Percentiles rank a stretch among this genome's conserved stretches.
phyloP scores from a whole-genome alignment of 2,888 invertebrate genomes.

The Lasioglossum leucozonium region DNA sequence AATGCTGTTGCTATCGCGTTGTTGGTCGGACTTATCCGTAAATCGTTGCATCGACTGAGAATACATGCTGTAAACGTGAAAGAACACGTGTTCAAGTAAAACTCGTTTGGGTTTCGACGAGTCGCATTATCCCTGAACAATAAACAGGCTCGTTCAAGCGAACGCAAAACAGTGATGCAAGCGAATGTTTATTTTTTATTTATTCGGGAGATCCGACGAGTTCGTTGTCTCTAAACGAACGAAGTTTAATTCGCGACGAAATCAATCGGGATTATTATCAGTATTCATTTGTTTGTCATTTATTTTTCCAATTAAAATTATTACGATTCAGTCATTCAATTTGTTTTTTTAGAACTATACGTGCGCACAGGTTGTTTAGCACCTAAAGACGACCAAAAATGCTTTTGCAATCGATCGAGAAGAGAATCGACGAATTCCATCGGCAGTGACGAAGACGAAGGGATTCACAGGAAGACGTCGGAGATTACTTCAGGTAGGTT shows the following conservation, averaged over 20 bases:
- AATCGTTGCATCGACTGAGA: conserved; percentile 40
- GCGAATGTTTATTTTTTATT: conserved; percentile 40
- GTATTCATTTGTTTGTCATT: conserved; percentile 11
- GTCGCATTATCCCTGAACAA: conserved; percentile 33
- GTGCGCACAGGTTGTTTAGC: background rate
- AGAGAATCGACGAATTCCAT: background rate
- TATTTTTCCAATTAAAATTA: conserved; percentile 16
- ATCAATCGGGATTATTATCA: conserved; percentile 43
- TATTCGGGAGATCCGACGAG: conserved; percentile 41
- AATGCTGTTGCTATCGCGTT: conserved; percentile 12
- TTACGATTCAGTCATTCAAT: conserved; percentile 5
- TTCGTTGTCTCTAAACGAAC: too few species aligned
- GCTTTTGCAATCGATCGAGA: background rate
- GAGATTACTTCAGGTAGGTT: conserved; percentile 69
- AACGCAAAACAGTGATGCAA: background rate
- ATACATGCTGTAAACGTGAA: conserved; percentile 36
- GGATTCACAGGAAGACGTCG: background rate
- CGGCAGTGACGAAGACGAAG: background rate
- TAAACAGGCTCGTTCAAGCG: conserved; percentile 11
- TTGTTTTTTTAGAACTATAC: conserved; percentile 1
- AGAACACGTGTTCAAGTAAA: conserved; percentile 56
- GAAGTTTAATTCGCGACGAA: conserved; percentile 34
- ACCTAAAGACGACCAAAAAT: background rate
- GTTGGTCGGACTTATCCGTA: conserved; percentile 28
- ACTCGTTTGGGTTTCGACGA: conserved; percentile 38